Base-by-base conservation (phyloP, 1,140 invertebrate genomes). In the Lepidotrigona ventralis region DNA sequence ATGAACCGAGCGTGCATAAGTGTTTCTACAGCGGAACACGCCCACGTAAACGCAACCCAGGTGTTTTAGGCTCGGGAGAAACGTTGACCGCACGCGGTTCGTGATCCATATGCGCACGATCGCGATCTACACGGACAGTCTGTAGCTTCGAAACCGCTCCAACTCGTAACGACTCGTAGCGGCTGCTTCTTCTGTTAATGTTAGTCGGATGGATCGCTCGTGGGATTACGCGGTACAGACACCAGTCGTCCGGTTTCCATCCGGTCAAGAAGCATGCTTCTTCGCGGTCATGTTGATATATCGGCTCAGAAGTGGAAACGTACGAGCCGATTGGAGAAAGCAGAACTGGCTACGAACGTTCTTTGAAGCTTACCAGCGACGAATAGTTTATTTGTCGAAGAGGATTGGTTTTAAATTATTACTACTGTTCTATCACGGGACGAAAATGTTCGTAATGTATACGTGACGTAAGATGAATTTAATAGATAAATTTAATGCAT, bases 1-100 rank as follows among this genome's bases (percentile, higher is more conserved):
- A 91, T 90, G 90, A 85, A 90, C 84, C 86, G 63, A 68, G 86
- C 74, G 68, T 85, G 81, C 86, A 79, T 85, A 86, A 90, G 87
- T 89, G 84, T 84, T 89, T 86, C 84, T 53, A 54, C 77, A 81
- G 68, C 71, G 60, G 60, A 68, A 79, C 80, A 75, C 86, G 80
- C 81, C 85, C 77, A 74, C 60, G 68, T 64, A n/a, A 84, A 73
- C 74, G 56, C 81, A 56, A 56, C 46, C 79, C 77, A 86, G 73
- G 73, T 81, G 81, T 87, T 87, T 81, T 81, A 71, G 70, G 83
- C 74, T 63, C 74, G 63, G 5, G 51, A 69, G 51, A 76, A 85
- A 75, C 56, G 81, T 54, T 71, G n/a, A 39, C 82, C 82, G 69
- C 54, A 33, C 23, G 70, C 72, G 78, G 23, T 54, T 63, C 68